Conservation (phyloP, 1,140 invertebrate species). For the Hormaphis cornu region DNA sequence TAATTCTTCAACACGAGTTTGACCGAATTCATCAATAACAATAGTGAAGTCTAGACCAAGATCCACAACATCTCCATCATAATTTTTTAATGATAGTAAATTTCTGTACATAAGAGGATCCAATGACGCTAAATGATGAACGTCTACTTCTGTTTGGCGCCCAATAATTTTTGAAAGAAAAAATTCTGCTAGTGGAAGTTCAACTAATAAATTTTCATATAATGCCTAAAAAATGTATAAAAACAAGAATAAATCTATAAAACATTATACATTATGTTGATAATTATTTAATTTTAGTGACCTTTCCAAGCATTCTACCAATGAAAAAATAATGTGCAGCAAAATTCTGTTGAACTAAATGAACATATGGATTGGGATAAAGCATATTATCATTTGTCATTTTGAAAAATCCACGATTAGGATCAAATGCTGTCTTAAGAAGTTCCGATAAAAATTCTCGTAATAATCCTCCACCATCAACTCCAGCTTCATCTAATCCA, state of each 20-base stretch:
- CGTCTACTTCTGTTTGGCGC: slow-evolving; percentile 70
- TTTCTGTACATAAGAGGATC: slow-evolving; percentile 89
- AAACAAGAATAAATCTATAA: neutral
- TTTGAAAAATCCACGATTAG: slow-evolving; percentile 88
- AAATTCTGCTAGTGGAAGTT: slow-evolving; percentile 86
- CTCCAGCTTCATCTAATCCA: slow-evolving; percentile 86
- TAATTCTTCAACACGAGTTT: slow-evolving; percentile 79
- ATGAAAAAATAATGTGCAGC: slow-evolving; percentile 91
- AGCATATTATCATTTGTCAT: slow-evolving; percentile 85
- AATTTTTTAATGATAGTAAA: slow-evolving; percentile 76
- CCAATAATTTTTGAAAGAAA: slow-evolving; percentile 80
- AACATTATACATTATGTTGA: neutral
- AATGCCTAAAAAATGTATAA: slow-evolving; percentile 56
- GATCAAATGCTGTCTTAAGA: slow-evolving; percentile 91
- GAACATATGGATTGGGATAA: slow-evolving; percentile 90
- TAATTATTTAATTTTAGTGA: slow-evolving; percentile 39
- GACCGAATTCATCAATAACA: slow-evolving; percentile 78
- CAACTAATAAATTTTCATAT: slow-evolving; percentile 89
- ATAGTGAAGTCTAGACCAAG: slow-evolving; percentile 89
- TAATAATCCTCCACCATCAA: slow-evolving; percentile 91
- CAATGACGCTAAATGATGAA: slow-evolving; percentile 85
- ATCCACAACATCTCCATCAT: slow-evolving; percentile 66
- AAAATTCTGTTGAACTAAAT: slow-evolving; percentile 72
- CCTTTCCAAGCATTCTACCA: slow-evolving; percentile 88
- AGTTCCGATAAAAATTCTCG: slow-evolving; percentile 85